Conservation (phyloP, 30 jellyfish, hydroid and myxozoan genomes). For the Cassiopea xamachana region DNA sequence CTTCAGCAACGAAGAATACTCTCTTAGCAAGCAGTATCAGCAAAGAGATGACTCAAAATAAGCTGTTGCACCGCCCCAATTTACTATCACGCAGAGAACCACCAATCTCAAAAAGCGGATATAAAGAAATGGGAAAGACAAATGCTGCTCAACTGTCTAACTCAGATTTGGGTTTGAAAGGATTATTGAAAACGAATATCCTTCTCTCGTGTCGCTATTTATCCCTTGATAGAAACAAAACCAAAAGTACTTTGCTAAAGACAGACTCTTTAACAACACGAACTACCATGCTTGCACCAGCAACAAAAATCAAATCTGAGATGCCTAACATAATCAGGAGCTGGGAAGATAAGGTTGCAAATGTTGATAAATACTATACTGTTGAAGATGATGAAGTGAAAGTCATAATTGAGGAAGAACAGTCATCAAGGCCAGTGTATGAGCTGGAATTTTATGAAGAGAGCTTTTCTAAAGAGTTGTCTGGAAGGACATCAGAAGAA, state of each 20-base stretch:
- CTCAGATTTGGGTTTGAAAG: background rate
- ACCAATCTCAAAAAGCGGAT: background rate
- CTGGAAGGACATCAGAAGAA: background rate
- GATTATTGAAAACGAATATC: background rate
- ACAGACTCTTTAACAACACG: background rate
- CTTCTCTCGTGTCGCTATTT: background rate
- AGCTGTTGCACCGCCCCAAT: background rate
- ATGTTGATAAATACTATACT: background rate
- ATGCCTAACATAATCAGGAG: background rate
- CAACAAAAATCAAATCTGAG: background rate
- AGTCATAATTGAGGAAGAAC: background rate
- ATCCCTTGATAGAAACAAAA: background rate
- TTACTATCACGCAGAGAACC: background rate
- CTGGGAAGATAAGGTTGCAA: background rate
- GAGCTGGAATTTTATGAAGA: conserved; percentile 53
- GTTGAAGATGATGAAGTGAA: background rate
- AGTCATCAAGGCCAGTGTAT: conserved; percentile 29
- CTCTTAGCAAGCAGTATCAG: conserved; percentile 18
- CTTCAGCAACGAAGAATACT: background rate
- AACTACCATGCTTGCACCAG: background rate
- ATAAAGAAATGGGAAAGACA: background rate
- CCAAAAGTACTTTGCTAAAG: background rate
- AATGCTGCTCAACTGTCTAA: background rate
- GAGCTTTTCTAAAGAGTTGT: conserved; percentile 15
- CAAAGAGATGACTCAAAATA: conserved; percentile 28